Percentiles rank a stretch among this genome's conserved stretches.
Conservation (phyloP, 2,888 invertebrate genomes). For the Itoplectis maculator region DNA sequence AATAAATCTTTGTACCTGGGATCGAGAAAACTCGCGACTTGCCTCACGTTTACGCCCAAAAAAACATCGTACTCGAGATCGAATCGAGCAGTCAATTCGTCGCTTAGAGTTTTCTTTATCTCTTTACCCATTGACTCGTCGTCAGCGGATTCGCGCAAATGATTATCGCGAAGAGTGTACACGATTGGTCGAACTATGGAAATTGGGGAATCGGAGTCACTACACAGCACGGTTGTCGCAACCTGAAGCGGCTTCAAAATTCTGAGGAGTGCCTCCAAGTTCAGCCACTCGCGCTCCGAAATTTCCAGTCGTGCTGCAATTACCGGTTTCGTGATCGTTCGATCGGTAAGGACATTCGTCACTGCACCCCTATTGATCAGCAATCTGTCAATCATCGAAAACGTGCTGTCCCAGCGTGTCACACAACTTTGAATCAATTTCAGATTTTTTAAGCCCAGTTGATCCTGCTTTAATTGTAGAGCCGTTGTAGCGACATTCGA, state of each 20-base stretch:
- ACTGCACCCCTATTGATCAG: conserved; percentile 44
- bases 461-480: conserved; percentile 1
- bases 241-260: conserved; percentile 47
- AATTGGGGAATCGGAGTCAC: conserved; percentile 27
- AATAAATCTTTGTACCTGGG: conserved; percentile 34
- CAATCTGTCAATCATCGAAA: conserved; percentile 52
- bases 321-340: conserved; percentile 35
- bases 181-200: conserved; percentile 34
- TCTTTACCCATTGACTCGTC: background rate
- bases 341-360: conserved; percentile 40
- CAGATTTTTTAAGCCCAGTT: conserved; percentile 32
- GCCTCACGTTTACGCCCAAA: conserved; percentile 18
- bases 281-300: conserved; percentile 44
- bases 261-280: conserved; percentile 40
- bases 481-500: conserved; percentile 50
- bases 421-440: conserved; percentile 57
- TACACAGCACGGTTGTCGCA: conserved; percentile 40
- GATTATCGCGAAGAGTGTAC: background rate
- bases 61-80: conserved; percentile 1
- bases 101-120: conserved; percentile 12
- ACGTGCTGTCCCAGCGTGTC: conserved; percentile 57
- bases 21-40: conserved; percentile 45
- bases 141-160: conserved; percentile 9
- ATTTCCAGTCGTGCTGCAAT: conserved; percentile 46
- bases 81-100: conserved; percentile 31